phyloP scores from a whole-genome alignment of 2,113 vertebrate genomes.

The Chauna torquata region DNA sequence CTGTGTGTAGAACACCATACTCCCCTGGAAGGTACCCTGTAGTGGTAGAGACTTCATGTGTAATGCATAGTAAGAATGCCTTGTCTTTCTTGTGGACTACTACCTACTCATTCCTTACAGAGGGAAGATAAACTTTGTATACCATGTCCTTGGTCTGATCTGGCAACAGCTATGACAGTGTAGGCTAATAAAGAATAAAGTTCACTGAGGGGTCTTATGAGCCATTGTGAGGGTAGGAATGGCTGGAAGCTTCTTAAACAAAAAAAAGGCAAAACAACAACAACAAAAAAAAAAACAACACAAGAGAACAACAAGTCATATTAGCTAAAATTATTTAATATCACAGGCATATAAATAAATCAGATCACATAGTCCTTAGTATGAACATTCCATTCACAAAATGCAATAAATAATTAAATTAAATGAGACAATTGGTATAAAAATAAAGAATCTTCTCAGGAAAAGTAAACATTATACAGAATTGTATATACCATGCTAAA shows the following conservation, averaged over 20 bases:
- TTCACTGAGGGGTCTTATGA: background rate
- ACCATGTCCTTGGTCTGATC: background rate
- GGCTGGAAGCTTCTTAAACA: background rate
- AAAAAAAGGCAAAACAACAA: no score
- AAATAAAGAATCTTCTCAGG: conserved; percentile 68
- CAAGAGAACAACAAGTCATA: background rate
- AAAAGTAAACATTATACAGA: conserved; percentile 68
- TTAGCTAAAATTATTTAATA: conserved; percentile 72
- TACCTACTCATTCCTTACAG: background rate
- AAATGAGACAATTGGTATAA: conserved; percentile 64
- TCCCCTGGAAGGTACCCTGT: background rate
- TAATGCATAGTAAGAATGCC: background rate
- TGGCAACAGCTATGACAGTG: background rate
- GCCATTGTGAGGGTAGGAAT: background rate
- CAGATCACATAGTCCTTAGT: conserved; percentile 48
- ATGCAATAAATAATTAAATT: conserved; percentile 85
- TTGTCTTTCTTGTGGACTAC: background rate
- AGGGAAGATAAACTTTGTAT: background rate
- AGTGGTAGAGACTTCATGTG: background rate
- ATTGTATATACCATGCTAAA: conserved; percentile 68
- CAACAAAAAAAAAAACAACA: background rate
- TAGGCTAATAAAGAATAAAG: background rate
- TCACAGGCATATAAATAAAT: conserved; percentile 75
- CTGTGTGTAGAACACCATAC: background rate
- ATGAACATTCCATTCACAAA: conserved; percentile 67